A percentile compares a stretch with the other conserved stretches of the same genome.
Evolutionary conservation across 2,888 invertebrate genomes (phyloP).

Genomic region (Parthenolecanium corni): DNA sequence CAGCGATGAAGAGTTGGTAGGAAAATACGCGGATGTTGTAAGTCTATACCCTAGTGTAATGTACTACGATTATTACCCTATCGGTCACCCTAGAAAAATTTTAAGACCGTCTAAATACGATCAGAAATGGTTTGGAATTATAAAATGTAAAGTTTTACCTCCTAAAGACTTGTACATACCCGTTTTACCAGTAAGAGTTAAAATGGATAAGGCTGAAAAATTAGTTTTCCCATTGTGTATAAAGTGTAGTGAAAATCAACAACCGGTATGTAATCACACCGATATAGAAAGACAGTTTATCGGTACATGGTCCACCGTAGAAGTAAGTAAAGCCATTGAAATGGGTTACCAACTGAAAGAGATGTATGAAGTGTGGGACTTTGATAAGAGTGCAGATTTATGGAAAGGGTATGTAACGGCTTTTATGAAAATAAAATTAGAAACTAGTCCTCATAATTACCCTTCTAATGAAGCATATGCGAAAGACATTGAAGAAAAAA

Average conservation of each 20-base stretch:
- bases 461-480: constrained; percentile 30
- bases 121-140: constrained; percentile 33
- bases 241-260: constrained; percentile 1
- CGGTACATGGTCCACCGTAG: constrained; percentile 16
- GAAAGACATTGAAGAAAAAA: constrained; percentile 31
- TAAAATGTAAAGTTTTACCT: constrained; percentile 33
- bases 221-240: constrained; percentile 19
- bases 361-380: too few relatives aligned
- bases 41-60: too few relatives aligned
- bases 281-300: constrained; percentile 3
- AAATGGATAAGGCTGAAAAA: too few relatives aligned
- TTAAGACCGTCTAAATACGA: constrained; percentile 31
- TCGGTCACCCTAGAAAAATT: constrained; percentile 33
- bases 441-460: not conserved
- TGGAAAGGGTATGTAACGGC: not conserved
- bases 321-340: constrained; percentile 6
- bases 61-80: too few relatives aligned
- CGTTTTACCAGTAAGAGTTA: constrained; percentile 17
- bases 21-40: too few relatives aligned
- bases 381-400: not conserved
- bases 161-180: constrained; percentile 32
- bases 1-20: constrained; percentile 33
- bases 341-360: constrained; percentile 25
- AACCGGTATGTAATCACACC: constrained; percentile 1
- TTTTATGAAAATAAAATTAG: constrained; percentile 23